These are phyloP conservation scores for Hydropotes inermis DNA, from an alignment of 2,113 vertebrate species.

Conservation along the genomic window DNA sequence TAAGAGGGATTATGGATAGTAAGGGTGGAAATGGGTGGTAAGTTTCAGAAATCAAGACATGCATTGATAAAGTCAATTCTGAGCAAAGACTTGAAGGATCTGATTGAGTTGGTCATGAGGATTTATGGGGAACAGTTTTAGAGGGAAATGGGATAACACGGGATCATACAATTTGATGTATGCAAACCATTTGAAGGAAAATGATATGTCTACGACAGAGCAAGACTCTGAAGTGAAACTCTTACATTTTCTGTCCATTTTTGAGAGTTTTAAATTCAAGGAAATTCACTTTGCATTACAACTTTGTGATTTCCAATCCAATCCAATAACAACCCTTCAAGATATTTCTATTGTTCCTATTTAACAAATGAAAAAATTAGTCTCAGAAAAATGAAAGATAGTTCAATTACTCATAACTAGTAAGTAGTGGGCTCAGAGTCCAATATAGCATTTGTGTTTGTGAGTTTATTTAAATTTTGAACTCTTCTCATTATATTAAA, in stretches of 20 bases:
- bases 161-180: not conserved
- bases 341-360: not conserved
- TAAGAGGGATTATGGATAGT: not conserved
- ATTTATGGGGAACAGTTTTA: not conserved
- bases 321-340: not conserved
- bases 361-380: not conserved
- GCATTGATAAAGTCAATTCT: not conserved
- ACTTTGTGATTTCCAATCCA: not conserved
- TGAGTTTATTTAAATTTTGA: not conserved
- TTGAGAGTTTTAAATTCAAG: not conserved
- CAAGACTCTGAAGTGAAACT: not conserved
- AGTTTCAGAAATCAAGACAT: not conserved
- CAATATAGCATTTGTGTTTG: not conserved
- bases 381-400: not conserved
- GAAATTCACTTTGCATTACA: not conserved
- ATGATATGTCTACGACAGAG: not conserved
- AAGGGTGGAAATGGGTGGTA: not conserved
- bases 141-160: accelerated
- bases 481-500: not conserved
- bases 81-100: not conserved
- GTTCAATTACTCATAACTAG: not conserved
- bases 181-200: not conserved
- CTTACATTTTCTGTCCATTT: not conserved
- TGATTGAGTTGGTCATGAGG: not conserved
- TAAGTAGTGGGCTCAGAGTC: not conserved